Conservation (phyloP, 2,797 vertebrate genomes). For the Ptychobarbus kaznakovi region DNA sequence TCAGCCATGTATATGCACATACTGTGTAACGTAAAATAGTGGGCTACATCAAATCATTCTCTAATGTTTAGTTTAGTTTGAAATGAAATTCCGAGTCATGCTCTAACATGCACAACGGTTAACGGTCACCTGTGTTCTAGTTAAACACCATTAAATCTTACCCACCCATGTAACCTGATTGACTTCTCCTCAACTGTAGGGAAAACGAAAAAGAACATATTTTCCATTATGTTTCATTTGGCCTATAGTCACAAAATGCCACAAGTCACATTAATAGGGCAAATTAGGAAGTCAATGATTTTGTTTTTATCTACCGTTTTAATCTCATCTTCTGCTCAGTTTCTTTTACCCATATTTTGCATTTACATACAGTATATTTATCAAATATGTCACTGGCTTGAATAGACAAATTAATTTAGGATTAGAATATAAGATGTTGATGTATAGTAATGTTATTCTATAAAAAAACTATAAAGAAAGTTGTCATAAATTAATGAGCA, state of each 20-base stretch:
- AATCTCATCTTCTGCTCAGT: neutral
- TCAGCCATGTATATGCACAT: neutral
- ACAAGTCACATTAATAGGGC: neutral
- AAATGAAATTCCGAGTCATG: neutral
- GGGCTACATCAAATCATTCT: neutral
- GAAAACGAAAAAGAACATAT: neutral
- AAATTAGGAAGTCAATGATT: neutral
- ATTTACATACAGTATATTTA: neutral
- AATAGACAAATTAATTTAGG: neutral
- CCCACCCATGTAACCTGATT: constrained; percentile 21
- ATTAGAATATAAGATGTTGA: neutral
- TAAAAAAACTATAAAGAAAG: neutral
- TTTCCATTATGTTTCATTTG: neutral
- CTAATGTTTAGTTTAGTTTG: neutral
- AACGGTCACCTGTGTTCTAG: neutral
- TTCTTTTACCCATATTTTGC: neutral
- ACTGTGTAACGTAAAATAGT: neutral
- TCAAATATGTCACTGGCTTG: neutral
- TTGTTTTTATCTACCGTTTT: neutral
- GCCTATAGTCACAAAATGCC: neutral
- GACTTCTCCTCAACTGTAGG: neutral
- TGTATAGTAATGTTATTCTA: neutral
- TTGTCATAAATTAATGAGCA: neutral
- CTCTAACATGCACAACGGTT: neutral
- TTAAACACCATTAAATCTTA: constrained; percentile 21